Evolutionary conservation across 2,797 vertebrate species (phyloP), one percentile per base, ranked within the genome.

Genomic region (Cuniculus paca): DNA sequence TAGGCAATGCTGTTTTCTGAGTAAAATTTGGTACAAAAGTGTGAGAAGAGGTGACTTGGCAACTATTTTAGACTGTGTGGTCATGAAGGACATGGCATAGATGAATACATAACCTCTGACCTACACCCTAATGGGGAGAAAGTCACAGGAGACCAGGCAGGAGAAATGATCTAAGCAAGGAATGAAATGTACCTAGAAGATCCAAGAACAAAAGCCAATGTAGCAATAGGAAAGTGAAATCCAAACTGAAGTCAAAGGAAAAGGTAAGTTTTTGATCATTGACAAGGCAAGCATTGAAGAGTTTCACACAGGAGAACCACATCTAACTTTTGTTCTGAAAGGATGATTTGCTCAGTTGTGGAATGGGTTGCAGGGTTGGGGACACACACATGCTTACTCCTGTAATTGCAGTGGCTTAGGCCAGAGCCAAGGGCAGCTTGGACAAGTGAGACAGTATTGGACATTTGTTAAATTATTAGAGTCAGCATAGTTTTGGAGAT

Each of bases 341-440:
- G 5, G 36, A 20, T 56, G 4, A 22, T 34, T 56, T 34, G 12
- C 22, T 85, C 16, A 20, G 8, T 2, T 26, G 16, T 2, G 36
- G 79, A 39, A 34, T 5, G n/a, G 28, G 45, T 56, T 28, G 3
- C 20, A 5, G 0, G 70, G 6, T 1, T n/a, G 8, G 45, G 20
- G 10, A n/a, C 10, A 16, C 2, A 50, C 0, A 56, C 26, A 74
- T 6, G 0, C 12, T 20, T 3, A 48, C n/a, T n/a, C n/a, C n/a
- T n/a, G 34, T 13, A 11, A 17, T 2, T 13, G 17, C 34, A 5
- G 36, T n/a, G 34, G 9, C 28, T 78, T 68, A 68, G n/a, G 24
- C 72, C 24, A 45, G 24, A 16, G 11, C 42, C 45, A 42, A 74
- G 39, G 42, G 42, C 11, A 74, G 26, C 14, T 2, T 34, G 36